Base-by-base conservation (phyloP, 2,888 invertebrate genomes). In the Silvanus unidentatus region DNA sequence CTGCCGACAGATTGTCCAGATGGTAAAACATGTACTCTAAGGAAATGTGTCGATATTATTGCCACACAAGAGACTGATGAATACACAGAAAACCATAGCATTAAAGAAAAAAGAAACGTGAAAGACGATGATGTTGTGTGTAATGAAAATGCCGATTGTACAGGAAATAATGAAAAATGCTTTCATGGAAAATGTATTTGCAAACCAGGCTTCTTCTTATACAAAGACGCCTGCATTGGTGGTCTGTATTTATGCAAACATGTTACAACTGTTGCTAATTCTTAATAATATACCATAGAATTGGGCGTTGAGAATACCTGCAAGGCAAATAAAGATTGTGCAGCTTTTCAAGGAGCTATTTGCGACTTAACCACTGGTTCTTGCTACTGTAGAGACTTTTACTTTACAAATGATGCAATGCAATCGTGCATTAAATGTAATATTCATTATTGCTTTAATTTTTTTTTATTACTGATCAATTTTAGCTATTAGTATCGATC, bases 301-400 rank as follows among this genome's bases (percentile, higher is more conserved):
- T 13, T 39, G 10, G 39, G 39, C 3, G 22, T 39, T 8, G 2
- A 3, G 4, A 12, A 39, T 32, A 8, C 32, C 2, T 39, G 39
- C 11, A n/a, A 38, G 38, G 11, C 5, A 15, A 14, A 38, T 15
- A 9, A 5, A 5, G 38, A 15, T 16, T 39, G 39, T 39, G 5
- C 4, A 22, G 22, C 22, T 5, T 22, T 22, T 22, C 22, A 22
- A 22, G 22, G 22, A 22, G 22, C 22, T 32, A n/a, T 6, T 22
- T 39, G 10, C 14, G 16, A 39, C 16, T 6, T 16, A 16, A 11
- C 36, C 14, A 43, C 44, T 1, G 43, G n/a, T n/a, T n/a, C 12
- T 28, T 53, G 53, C 30, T 49, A 49, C 32, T 53, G 53, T 32
- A 22, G 36, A 29, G 34, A 44, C 12, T 39, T 44, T 14, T 49